Percentiles rank a stretch among this genome's conserved stretches.
These are phyloP conservation scores for Aselliscus stoliczkanus DNA, from an alignment of 2,797 vertebrate genomes.

Conservation along the genomic window DNA sequence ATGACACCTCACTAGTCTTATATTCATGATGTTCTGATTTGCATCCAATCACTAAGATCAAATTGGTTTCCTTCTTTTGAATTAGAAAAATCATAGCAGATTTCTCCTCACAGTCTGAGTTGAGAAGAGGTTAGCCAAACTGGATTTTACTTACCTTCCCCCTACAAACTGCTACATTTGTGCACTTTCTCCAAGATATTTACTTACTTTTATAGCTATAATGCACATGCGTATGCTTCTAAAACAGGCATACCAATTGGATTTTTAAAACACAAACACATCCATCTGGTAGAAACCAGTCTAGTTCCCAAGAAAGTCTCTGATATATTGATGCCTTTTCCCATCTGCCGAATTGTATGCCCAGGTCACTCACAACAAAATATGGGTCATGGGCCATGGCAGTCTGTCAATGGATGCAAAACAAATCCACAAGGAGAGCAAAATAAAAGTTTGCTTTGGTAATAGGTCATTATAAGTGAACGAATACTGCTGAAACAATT, in stretches of 20 bases:
- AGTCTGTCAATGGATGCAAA: not conserved
- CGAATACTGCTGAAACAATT: not conserved
- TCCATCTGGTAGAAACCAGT: not conserved
- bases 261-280: conserved; percentile 4
- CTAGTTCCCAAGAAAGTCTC: not conserved
- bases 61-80: not conserved
- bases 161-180: not conserved
- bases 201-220: not conserved
- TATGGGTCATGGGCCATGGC: not conserved
- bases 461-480: not conserved
- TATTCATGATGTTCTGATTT: not conserved
- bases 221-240: not conserved
- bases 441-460: not conserved
- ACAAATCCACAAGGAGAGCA: not conserved
- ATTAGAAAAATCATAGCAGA: not conserved
- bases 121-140: not conserved
- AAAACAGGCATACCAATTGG: not conserved
- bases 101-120: not conserved
- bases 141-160: conserved; percentile 19
- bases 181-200: not conserved
- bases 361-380: conserved; percentile 4
- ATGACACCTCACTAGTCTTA: not conserved
- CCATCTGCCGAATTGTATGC: not conserved
- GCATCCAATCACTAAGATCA: not conserved
- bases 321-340: not conserved